phyloP scores from a whole-genome alignment of 1,140 invertebrate genomes.

The Diachasmimorpha longicaudata region DNA sequence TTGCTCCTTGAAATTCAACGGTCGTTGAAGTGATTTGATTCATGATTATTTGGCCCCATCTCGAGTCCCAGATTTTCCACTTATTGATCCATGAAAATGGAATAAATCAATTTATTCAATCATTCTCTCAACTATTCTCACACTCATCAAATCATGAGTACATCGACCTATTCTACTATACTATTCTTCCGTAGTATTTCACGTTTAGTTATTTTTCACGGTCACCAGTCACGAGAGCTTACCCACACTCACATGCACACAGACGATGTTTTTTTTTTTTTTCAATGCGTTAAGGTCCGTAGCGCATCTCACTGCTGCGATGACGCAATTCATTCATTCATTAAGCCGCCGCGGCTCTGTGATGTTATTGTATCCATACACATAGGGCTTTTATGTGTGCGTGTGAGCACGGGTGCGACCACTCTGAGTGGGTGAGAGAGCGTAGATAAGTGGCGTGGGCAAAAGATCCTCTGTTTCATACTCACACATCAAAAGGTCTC shows the following conservation, averaged over 20 bases:
- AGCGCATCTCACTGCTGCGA: slow-evolving; percentile 39
- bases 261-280: slow-evolving; percentile 33
- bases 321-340: slow-evolving; percentile 51
- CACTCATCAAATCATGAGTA: neutral
- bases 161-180: slow-evolving; percentile 23
- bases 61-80: neutral
- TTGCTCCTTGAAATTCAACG: neutral
- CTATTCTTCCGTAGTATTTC: slow-evolving; percentile 14
- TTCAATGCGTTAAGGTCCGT: slow-evolving; percentile 29
- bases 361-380: neutral
- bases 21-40: neutral
- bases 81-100: neutral
- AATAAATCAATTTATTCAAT: slow-evolving; percentile 22
- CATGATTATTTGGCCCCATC: neutral
- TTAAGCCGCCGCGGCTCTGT: slow-evolving; percentile 24
- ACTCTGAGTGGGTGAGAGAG: neutral
- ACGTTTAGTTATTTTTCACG: slow-evolving; percentile 19
- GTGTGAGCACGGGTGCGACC: slow-evolving; percentile 28
- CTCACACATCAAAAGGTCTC: neutral
- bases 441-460: slow-evolving; percentile 24
- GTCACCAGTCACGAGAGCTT: slow-evolving; percentile 12
- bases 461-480: neutral
- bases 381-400: slow-evolving; percentile 19
- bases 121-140: neutral
- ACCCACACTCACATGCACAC: slow-evolving; percentile 4